phyloP scores from a whole-genome alignment of 1,140 invertebrate species.

The Philopotamus ludificatus region DNA sequence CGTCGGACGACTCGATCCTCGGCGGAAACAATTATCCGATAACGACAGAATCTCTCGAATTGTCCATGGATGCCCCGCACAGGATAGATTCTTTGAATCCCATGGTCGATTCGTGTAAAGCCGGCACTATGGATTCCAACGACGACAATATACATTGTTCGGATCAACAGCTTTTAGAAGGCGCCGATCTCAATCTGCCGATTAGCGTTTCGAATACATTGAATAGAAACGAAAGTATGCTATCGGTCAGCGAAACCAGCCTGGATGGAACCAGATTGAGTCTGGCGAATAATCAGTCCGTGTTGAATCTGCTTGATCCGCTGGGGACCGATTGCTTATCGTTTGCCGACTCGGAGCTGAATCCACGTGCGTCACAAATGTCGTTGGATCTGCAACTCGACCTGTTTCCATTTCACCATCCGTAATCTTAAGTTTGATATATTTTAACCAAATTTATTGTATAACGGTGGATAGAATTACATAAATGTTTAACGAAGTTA shows the following conservation, averaged over 20 bases:
- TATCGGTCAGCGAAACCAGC: conserved; percentile 37
- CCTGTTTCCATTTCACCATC: conserved; percentile 36
- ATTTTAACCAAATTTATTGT: too few species aligned
- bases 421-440: conserved; percentile 22
- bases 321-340: conserved; percentile 34
- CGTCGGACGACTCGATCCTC: conserved; percentile 24
- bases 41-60: conserved; percentile 32
- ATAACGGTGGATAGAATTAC: too few species aligned
- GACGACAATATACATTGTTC: conserved; percentile 24
- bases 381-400: conserved; percentile 37
- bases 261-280: conserved; percentile 35
- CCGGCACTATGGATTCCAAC: conserved; percentile 4
- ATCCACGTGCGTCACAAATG: conserved; percentile 34
- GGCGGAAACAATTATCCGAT: conserved; percentile 27
- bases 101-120: conserved; percentile 22
- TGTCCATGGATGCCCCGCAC: conserved; percentile 25
- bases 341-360: conserved; percentile 35
- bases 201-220: conserved; percentile 29
- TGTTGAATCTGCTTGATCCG: conserved; percentile 38
- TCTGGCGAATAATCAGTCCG: conserved; percentile 33
- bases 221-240: conserved; percentile 29
- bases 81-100: conserved; percentile 11
- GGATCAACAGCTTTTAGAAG: conserved; percentile 16
- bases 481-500: too few species aligned
- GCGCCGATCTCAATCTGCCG: conserved; percentile 31